Evolutionary conservation across 2,797 vertebrate species (phyloP), one percentile per base, ranked within the genome.

Genomic region (Pseudocheirus occidentalis): DNA sequence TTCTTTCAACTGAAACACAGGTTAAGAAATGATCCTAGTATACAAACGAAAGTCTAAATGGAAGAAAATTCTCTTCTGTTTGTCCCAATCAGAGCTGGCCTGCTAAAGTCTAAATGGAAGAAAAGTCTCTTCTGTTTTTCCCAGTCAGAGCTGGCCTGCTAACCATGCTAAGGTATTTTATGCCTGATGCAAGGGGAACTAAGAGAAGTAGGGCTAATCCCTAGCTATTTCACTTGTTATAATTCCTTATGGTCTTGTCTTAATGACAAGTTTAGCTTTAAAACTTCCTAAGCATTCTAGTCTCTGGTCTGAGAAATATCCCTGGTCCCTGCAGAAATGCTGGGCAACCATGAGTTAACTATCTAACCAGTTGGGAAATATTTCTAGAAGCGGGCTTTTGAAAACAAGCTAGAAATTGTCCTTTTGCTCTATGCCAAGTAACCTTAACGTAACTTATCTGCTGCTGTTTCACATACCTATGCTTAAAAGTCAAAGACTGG

Each of bases 1-100:
- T 91, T 99, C 99, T 98, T 99, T 99, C 95, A 99, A 96, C 99
- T 99, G 97, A 89, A 98, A 98, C 0, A 93, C 93, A 96, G 97
- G 92, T 90, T 95, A 90, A 92, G 5, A 92, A 55, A 93, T 55
- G 92, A 95, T 94, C 12, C 97, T 2, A 59, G 55, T 91, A 96
- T 93, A 53, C 29, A 91, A 59, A 55, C 16, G 10, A 53, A 90
- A 46, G 73, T 55, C 56, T 93, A 57, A 24, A 5, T 57, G 54
- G 90, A 91, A 92, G 55, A 95, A 50, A 14, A 28, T 0, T 50
- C 0, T 0, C 24, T 54, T 59, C 90, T 94, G 55, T 94, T n/a
- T 29, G 29, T 90, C 92, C 55, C 55, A 31, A 29, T 40, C 3
- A 34, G 53, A 5, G 73, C 57, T 6, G 73, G n/a, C 56, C 53